Conservation (phyloP, 2,888 invertebrate genomes). For the Malacosoma neustria region DNA sequence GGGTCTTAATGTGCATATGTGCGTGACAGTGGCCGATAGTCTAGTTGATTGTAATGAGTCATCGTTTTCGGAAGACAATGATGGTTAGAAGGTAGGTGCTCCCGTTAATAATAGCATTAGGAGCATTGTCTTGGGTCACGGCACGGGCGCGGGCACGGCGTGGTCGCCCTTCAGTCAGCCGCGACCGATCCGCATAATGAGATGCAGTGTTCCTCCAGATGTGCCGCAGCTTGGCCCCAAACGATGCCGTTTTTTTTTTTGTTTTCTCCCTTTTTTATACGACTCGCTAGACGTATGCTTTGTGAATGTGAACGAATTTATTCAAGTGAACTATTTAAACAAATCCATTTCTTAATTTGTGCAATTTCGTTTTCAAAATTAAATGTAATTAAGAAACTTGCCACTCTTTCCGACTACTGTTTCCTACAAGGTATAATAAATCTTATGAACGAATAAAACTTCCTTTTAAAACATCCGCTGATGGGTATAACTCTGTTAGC, state of each 20-base stretch:
- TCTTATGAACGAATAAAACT: background rate
- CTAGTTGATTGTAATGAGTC: background rate
- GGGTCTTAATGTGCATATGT: background rate
- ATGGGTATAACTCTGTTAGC: background rate
- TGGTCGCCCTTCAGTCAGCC: conserved; percentile 39
- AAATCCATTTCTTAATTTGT: background rate
- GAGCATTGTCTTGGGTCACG: conserved; percentile 37
- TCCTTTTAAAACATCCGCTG: background rate
- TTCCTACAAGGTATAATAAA: background rate
- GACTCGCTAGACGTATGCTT: conserved; percentile 10
- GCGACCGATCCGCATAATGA: conserved; percentile 63
- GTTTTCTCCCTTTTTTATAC: conserved; percentile 33
- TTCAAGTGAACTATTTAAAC: background rate
- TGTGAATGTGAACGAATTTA: conserved; percentile 8
- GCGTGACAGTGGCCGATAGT: background rate
- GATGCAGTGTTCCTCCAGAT: conserved; percentile 67
- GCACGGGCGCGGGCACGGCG: conserved; percentile 24
- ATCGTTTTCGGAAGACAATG: conserved; percentile 20
- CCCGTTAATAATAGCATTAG: conserved; percentile 21
- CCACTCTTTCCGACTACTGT: background rate
- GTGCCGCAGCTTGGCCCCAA: conserved; percentile 63
- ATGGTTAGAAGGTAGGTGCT: conserved; percentile 9
- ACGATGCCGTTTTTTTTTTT: conserved; percentile 52
- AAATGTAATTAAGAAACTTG: background rate
- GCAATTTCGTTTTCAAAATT: background rate